Conservation (phyloP, 2,113 vertebrate genomes). For the Podarcis muralis region DNA sequence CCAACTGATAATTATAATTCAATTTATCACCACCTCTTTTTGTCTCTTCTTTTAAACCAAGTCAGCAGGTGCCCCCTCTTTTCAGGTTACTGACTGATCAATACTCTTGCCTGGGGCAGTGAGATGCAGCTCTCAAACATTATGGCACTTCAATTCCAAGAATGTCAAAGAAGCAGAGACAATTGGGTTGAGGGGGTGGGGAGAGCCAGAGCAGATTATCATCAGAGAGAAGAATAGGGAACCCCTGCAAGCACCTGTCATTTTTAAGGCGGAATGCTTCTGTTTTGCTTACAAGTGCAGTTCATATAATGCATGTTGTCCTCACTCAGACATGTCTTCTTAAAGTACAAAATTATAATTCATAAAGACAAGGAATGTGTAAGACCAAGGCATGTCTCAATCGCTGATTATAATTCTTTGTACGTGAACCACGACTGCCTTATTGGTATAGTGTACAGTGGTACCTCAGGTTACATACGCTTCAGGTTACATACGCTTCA, state of each 20-base stretch:
- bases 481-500: no score
- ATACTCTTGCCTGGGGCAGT: not conserved
- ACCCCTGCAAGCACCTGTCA: not conserved
- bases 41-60: conserved; percentile 25
- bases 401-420: not conserved
- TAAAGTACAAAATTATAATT: not conserved
- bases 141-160: conserved; percentile 21
- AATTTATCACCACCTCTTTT: conserved; percentile 18
- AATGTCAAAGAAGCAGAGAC: not conserved
- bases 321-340: not conserved
- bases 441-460: not conserved
- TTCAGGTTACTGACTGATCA: conserved; percentile 32
- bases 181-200: not conserved
- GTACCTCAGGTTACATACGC: no score
- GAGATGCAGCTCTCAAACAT: conserved; percentile 29
- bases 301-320: not conserved
- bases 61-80: conserved; percentile 58
- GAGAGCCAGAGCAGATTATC: not conserved
- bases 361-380: not conserved
- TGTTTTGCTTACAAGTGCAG: not conserved
- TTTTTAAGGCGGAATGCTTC: not conserved
- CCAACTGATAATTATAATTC: conserved; percentile 30
- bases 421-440: not conserved
- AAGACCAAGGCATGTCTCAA: not conserved
- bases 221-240: not conserved